A percentile compares a stretch with the other conserved stretches of the same genome.
Conservation (phyloP, 30 jellyfish, hydroid and myxozoan genomes). For the Cassiopea xamachana region DNA sequence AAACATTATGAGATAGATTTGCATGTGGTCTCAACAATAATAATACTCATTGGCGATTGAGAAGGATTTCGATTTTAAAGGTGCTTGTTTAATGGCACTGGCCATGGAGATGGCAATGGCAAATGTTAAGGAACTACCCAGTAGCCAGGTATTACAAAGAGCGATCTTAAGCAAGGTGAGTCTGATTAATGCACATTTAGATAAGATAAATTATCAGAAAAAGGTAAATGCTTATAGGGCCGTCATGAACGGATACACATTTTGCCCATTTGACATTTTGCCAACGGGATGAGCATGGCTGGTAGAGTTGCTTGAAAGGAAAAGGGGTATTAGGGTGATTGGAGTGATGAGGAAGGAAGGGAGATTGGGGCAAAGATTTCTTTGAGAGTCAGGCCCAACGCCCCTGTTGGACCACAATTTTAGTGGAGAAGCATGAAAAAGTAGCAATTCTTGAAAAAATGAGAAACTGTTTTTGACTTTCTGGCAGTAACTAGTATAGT, state of each 20-base stretch:
- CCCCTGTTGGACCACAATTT: too few species aligned
- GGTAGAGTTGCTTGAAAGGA: too few species aligned
- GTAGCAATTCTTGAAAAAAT: too few species aligned
- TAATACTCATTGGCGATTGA: not conserved
- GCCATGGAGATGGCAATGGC: not conserved
- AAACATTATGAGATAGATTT: not conserved
- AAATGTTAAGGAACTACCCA: not conserved
- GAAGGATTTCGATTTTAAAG: not conserved
- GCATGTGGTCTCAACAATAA: not conserved
- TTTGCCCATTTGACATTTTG: not conserved
- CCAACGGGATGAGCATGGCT: not conserved
- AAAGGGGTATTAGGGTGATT: too few species aligned
- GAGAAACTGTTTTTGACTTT: too few species aligned
- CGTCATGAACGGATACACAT: not conserved
- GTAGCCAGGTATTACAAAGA: not conserved
- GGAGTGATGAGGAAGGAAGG: too few species aligned
- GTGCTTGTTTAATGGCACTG: not conserved
- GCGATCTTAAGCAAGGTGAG: not conserved
- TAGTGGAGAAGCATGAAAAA: too few species aligned
- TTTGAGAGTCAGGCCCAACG: too few species aligned
- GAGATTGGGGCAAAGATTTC: too few species aligned
- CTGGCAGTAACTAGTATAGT: too few species aligned
- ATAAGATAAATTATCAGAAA: not conserved
- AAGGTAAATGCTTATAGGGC: not conserved
- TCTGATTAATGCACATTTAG: not conserved